Evolutionary conservation across 2,113 vertebrate genomes (phyloP).

Genomic region (Xiphophorus couchianus): DNA sequence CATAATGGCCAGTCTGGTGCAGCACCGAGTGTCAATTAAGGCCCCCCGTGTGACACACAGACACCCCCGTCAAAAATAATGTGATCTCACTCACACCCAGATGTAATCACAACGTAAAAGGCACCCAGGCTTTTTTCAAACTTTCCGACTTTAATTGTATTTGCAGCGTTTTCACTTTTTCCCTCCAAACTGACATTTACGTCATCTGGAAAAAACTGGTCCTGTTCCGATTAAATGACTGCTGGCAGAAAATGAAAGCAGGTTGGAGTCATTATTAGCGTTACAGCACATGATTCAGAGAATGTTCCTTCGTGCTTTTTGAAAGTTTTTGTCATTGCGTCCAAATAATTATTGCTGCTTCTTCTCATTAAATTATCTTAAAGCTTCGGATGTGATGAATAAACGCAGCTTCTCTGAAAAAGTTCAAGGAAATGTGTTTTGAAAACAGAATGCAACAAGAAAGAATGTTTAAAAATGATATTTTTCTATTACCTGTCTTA

Average conservation of each 20-base stretch:
- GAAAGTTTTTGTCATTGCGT: neutral
- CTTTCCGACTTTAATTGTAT: neutral
- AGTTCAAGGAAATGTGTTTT: neutral
- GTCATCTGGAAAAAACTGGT: conserved; percentile 40
- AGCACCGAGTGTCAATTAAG: conserved; percentile 65
- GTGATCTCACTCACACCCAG: conserved; percentile 47
- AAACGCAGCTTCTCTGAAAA: neutral
- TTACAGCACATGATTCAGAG: conserved; percentile 1
- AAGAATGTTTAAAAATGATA: too few relatives aligned
- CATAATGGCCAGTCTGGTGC: conserved; percentile 73
- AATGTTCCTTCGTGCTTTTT: neutral
- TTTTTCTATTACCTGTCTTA: too few relatives aligned
- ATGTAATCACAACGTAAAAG: conserved; percentile 30
- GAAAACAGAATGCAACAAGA: neutral
- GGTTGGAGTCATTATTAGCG: conserved; percentile 4
- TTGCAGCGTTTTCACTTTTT: conserved; percentile 29
- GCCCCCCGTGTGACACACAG: conserved; percentile 33
- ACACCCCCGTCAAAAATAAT: conserved; percentile 34
- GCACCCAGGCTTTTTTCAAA: neutral
- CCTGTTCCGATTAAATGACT: neutral
- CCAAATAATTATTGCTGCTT: neutral
- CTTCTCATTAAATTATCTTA: neutral
- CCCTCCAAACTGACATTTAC: conserved; percentile 26
- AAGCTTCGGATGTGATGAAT: neutral
- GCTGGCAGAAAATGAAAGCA: conserved; percentile 28